Conservation (phyloP, 2,888 invertebrate genomes). For the Koerneria pararmatus region DNA sequence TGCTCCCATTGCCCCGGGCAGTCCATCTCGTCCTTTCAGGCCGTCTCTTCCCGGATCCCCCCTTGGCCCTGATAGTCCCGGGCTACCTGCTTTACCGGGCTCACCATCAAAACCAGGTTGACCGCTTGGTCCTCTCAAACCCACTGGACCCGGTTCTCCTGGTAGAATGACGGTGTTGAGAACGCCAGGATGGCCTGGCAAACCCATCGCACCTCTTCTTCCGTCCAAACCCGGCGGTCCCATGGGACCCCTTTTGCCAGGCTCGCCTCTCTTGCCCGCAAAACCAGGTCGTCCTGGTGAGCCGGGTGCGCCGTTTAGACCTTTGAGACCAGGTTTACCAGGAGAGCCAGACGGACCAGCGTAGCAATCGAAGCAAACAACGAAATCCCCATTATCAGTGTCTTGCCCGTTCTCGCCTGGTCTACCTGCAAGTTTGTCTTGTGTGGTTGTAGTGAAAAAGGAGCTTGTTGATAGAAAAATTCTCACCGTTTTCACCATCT, state of each 20-base stretch:
- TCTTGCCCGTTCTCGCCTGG: slow-evolving; percentile 11
- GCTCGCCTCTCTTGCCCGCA: slow-evolving; percentile 13
- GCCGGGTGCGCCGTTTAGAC: slow-evolving; percentile 12
- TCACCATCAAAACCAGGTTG: background rate
- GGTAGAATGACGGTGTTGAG: background rate
- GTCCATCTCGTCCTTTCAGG: background rate
- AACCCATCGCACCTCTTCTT: background rate
- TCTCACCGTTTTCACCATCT: slow-evolving; percentile 20
- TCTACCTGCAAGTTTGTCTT: too few relatives aligned
- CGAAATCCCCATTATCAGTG: slow-evolving; percentile 23
- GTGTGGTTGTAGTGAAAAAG: too few relatives aligned
- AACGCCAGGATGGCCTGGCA: background rate
- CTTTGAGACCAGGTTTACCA: slow-evolving; percentile 16
- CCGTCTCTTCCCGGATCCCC: slow-evolving; percentile 26
- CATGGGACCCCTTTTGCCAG: slow-evolving; percentile 8
- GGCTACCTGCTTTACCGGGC: background rate
- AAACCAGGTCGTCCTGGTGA: slow-evolving; percentile 25
- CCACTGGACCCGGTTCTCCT: slow-evolving; percentile 3
- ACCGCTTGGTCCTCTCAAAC: background rate
- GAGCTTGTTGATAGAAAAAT: too few relatives aligned
- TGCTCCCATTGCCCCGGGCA: background rate
- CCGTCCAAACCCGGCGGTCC: slow-evolving; percentile 16
- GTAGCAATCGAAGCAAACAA: slow-evolving; percentile 26
- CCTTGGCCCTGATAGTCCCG: slow-evolving; percentile 31
- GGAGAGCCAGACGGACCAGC: slow-evolving; percentile 16